Evolutionary conservation across 2,797 vertebrate genomes (phyloP), one percentile per base, ranked within the genome.

Genomic region (Ispidina picta): DNA sequence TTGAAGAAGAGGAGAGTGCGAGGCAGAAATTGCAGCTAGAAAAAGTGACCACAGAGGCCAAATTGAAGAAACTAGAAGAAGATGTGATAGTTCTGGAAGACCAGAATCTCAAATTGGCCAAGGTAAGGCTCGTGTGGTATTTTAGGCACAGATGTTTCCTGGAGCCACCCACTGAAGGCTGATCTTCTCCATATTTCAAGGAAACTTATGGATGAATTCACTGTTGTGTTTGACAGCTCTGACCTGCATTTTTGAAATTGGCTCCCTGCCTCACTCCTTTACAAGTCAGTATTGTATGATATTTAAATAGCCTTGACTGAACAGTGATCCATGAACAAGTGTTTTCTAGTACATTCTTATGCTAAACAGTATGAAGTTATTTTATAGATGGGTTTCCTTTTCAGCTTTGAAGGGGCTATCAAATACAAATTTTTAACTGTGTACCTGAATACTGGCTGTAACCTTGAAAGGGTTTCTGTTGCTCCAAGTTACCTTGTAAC

Each of bases 1-100:
- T 99, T 91, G 99, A 99, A 90, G 99, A 99, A 89, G 99, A 99
- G 83, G 99, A 99, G 93, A 98, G 98, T 0, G 99, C 99, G 70
- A 98, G 99, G 74, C 99, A 99, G 97, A 99, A 99, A 95, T 97
- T 99, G 26, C 99, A 99, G 95, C 97, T 99, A 79, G 99, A 99
- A 96, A 99, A 99, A 86, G 99, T 99, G 87, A 99, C 99, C 58
- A 88, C 98, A 8, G 99, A 99, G 93, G 98, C 98, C 80, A 99
- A 99, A 93, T 51, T 99, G 95, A 99, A 99, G 98, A 99, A 99
- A 94, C 94, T 99, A 22, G 99, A 99, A 82, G 99, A 99, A 26
- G 98, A 99, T 37, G 98, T 99, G 73, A 98, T 99, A 94, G 96
- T 99, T 90, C 93, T 99, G 72, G 99, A 99, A 29, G 99, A 99